phyloP scores from a whole-genome alignment of 2,113 vertebrate genomes.

The Labeo catla region DNA sequence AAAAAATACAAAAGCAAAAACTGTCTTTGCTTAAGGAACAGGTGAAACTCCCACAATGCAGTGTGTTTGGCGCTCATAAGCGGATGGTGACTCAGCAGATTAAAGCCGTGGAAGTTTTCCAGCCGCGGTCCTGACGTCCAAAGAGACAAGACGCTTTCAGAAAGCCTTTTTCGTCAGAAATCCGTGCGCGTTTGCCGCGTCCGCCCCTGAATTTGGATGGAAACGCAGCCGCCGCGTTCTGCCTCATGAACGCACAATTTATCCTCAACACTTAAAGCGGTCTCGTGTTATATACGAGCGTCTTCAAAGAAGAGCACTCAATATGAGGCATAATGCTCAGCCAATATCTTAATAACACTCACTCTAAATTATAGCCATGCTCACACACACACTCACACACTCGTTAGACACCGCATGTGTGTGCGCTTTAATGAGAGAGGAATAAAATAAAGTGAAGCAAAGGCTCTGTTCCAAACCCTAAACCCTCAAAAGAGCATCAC shows the following conservation, averaged over 20 bases:
- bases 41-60: neutral
- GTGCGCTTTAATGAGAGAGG: neutral
- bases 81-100: constrained; percentile 48
- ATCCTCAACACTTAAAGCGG: constrained; percentile 24
- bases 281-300: neutral
- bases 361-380: neutral
- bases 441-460: neutral
- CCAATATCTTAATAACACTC: constrained; percentile 40
- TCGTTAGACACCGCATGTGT: neutral
- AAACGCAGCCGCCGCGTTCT: neutral
- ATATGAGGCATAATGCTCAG: constrained; percentile 34
- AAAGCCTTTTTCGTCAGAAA: neutral
- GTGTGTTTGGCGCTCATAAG: constrained; percentile 5
- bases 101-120: constrained; percentile 29
- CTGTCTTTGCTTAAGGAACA: neutral
- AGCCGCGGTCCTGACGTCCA: neutral
- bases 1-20: no score
- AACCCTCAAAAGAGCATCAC: no score
- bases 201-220: constrained; percentile 32
- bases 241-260: constrained; percentile 12
- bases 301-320: neutral
- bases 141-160: neutral
- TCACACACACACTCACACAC: neutral
- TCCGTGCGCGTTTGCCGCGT: neutral
- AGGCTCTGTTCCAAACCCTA: neutral